These are phyloP conservation scores for Crematogaster levior DNA, from an alignment of 2,888 invertebrate species.

Conservation along the genomic window DNA sequence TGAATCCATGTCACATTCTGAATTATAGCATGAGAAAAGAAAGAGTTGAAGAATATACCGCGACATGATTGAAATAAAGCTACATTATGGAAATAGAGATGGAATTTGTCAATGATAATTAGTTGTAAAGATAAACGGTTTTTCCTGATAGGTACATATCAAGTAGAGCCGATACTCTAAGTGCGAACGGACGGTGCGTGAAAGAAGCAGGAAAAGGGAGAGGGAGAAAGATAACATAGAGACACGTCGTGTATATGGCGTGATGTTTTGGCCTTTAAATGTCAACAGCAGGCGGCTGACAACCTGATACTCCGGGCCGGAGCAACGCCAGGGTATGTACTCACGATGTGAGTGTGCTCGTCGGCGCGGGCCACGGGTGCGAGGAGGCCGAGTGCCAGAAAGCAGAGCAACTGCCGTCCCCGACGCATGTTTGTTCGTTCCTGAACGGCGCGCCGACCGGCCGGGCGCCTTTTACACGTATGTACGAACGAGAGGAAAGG, in stretches of 20 bases:
- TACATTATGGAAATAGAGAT: neutral
- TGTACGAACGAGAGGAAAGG: slow-evolving; percentile 50
- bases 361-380: slow-evolving; percentile 86
- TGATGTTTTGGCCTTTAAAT: slow-evolving; percentile 40
- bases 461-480: slow-evolving; percentile 72
- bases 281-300: neutral
- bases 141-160: neutral
- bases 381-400: slow-evolving; percentile 79
- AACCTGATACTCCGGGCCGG: neutral
- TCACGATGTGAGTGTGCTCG: slow-evolving; percentile 93
- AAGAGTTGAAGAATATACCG: neutral
- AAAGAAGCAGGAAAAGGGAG: neutral
- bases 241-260: neutral
- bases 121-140: neutral
- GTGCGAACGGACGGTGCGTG: too few relatives aligned
- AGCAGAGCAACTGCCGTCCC: slow-evolving; percentile 72
- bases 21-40: neutral
- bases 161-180: neutral
- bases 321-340: slow-evolving; percentile 82
- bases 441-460: slow-evolving; percentile 65
- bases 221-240: neutral
- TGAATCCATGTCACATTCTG: neutral
- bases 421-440: slow-evolving; percentile 71
- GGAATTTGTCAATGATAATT: neutral
- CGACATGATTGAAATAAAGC: neutral